These are phyloP conservation scores for Drosophila nigrodunni DNA, from an alignment of 1,140 invertebrate genomes.

Conservation along the genomic window DNA sequence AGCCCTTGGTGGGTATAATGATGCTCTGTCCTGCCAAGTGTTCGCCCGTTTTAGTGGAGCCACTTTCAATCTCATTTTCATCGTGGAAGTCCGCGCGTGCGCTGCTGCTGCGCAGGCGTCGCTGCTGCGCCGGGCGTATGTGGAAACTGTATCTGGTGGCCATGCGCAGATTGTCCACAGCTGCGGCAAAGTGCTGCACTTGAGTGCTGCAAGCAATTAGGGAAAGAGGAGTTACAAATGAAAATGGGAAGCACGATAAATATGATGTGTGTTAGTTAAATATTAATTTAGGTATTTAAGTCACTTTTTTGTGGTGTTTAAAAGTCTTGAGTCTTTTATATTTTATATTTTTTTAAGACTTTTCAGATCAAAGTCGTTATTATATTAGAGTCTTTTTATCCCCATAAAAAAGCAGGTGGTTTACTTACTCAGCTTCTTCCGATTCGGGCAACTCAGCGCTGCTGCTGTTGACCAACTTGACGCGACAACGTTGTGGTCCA, in stretches of 20 bases:
- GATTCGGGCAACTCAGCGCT: slow-evolving; percentile 37
- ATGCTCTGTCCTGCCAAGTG: slow-evolving; percentile 86
- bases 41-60: slow-evolving; percentile 18
- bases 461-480: slow-evolving; percentile 86
- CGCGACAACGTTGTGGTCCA: slow-evolving; percentile 90
- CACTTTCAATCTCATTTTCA: slow-evolving; percentile 77
- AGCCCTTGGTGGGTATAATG: slow-evolving; percentile 91
- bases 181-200: slow-evolving; percentile 85
- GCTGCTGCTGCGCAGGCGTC: slow-evolving; percentile 72
- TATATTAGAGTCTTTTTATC: background rate
- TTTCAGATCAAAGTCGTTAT: too few species aligned
- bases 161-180: slow-evolving; percentile 89
- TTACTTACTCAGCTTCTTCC: slow-evolving; percentile 30
- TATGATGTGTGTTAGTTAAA: too few species aligned
- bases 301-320: too few species aligned
- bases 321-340: too few species aligned
- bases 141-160: slow-evolving; percentile 92
- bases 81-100: slow-evolving; percentile 67
- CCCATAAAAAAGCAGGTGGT: background rate
- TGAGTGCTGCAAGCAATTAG: slow-evolving; percentile 37
- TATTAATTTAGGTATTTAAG: too few species aligned
- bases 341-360: too few species aligned
- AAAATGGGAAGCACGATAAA: too few species aligned
- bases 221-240: slow-evolving; percentile 2
- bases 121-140: slow-evolving; percentile 86